Conservation (phyloP, 1,140 invertebrate species). For the Drosophila micromelanica region DNA sequence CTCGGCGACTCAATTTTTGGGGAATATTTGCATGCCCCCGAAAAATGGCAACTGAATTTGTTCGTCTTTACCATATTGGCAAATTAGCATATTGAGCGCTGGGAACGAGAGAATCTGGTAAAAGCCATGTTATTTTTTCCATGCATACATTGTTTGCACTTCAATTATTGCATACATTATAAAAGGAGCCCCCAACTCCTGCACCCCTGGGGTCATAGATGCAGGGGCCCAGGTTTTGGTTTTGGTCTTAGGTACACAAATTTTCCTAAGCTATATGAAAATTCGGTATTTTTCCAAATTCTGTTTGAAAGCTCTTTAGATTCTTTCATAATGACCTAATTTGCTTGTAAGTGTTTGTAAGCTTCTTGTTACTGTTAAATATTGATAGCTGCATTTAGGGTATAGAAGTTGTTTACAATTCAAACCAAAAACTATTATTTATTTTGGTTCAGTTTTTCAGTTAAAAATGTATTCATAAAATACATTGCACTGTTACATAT, state of each 20-base stretch:
- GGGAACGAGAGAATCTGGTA: conserved; percentile 26
- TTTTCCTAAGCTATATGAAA: background rate
- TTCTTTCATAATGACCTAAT: background rate
- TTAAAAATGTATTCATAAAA: too few species aligned
- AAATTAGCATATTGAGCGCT: conserved; percentile 66
- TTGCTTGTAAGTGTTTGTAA: too few species aligned
- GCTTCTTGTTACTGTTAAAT: too few species aligned
- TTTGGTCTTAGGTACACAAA: background rate
- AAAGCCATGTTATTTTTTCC: conserved; percentile 39
- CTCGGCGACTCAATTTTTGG: background rate
- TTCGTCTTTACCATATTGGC: conserved; percentile 42
- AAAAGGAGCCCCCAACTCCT: background rate
- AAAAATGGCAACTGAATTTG: conserved; percentile 37
- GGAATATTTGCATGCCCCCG: conserved; percentile 49
- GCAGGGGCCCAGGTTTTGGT: too few species aligned
- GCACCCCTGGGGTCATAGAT: too few species aligned
- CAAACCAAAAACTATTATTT: too few species aligned
- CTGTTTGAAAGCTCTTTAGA: conserved; percentile 2
- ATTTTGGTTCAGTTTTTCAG: too few species aligned
- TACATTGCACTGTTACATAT: too few species aligned
- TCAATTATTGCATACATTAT: conserved; percentile 55
- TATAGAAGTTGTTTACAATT: too few species aligned
- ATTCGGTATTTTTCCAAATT: conserved; percentile 1
- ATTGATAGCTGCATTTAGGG: too few species aligned
- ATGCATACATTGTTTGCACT: conserved; percentile 52